Evolutionary conservation across 2,797 vertebrate genomes (phyloP).

Genomic region (Odontamblyopus rebecca): DNA sequence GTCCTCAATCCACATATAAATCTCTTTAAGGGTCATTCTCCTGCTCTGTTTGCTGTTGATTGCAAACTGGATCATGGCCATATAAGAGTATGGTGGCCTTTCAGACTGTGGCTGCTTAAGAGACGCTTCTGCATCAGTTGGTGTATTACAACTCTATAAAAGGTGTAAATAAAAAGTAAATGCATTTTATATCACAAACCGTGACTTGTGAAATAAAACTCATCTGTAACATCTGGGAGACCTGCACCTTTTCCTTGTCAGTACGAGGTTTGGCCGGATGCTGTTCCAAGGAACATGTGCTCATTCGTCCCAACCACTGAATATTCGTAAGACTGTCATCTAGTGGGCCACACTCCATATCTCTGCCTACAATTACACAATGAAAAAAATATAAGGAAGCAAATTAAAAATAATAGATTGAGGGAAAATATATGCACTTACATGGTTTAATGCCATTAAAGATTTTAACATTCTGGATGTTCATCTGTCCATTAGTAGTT

Average conservation of each 20-base stretch:
- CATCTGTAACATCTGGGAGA: conserved; percentile 56
- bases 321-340: conserved; percentile 91
- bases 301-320: conserved; percentile 90
- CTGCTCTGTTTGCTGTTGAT: conserved; percentile 90
- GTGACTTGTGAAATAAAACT: conserved; percentile 1
- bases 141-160: conserved; percentile 26
- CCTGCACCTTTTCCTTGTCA: conserved; percentile 79
- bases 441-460: conserved; percentile 54
- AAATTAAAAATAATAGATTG: not conserved
- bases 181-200: not conserved
- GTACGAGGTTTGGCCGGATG: conserved; percentile 60
- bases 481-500: conserved; percentile 12
- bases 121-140: not conserved
- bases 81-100: conserved; percentile 95
- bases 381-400: not conserved
- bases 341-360: conserved; percentile 67
- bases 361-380: conserved; percentile 60
- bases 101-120: conserved; percentile 69
- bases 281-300: conserved; percentile 68
- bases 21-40: conserved; percentile 94
- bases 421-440: conserved; percentile 31
- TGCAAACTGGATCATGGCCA: conserved; percentile 98
- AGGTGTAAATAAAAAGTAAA: not conserved
- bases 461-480: conserved; percentile 31
- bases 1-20: conserved; percentile 95